Conservation (phyloP, 2,797 vertebrate genomes). For the Phalloptychus januarius region DNA sequence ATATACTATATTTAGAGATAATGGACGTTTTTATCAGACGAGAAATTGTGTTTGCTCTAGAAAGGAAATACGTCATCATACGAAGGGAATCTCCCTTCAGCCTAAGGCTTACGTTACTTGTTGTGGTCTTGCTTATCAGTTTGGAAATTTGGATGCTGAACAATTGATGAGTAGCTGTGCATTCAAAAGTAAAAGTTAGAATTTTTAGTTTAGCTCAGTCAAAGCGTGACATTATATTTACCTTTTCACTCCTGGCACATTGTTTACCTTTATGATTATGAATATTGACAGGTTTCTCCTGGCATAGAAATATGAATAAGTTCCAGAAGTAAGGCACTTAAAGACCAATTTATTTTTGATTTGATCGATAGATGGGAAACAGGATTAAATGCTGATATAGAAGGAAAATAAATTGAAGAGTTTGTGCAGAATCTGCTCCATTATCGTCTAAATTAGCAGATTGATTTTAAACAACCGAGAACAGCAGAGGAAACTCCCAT, state of each 20-base stretch:
- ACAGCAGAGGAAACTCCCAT: not conserved
- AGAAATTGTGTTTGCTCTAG: slow-evolving; percentile 8
- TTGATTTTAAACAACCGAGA: slow-evolving; percentile 19
- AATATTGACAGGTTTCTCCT: not conserved
- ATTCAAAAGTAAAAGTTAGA: not conserved
- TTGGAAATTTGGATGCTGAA: slow-evolving; percentile 7
- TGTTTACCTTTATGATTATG: not conserved
- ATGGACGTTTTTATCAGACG: slow-evolving; percentile 7
- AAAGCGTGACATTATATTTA: not conserved
- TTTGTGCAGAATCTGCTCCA: not conserved
- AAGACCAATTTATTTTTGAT: slow-evolving; percentile 17
- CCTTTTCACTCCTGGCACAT: not conserved
- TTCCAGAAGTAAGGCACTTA: not conserved
- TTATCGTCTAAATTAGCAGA: slow-evolving; percentile 4
- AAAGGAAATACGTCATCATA: slow-evolving; percentile 10
- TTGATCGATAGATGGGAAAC: slow-evolving; percentile 2
- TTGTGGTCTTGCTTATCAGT: not conserved
- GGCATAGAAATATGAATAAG: slow-evolving; percentile 12
- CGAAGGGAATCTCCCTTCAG: slow-evolving; percentile 8
- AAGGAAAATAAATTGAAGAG: not conserved
- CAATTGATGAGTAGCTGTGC: not conserved
- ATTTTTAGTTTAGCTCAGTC: not conserved
- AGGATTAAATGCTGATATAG: not conserved
- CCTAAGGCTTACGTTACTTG: not conserved
- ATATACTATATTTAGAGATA: not conserved